Evolutionary conservation across 2,888 invertebrate species (phyloP), one percentile per base, ranked within the genome.

Genomic region (Hemicrepidius hirtus): DNA sequence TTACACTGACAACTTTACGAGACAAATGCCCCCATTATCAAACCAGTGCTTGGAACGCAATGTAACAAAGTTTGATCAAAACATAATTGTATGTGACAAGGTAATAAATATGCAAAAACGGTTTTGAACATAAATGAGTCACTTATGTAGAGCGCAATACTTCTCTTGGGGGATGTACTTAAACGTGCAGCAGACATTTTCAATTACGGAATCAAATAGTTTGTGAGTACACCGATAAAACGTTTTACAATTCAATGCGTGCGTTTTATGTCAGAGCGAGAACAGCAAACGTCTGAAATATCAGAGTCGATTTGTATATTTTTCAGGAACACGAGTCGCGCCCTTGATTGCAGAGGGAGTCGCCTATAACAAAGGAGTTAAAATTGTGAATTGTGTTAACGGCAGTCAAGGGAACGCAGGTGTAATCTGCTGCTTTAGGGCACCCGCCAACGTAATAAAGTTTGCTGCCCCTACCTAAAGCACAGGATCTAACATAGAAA

Each of bases 391-490:
- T 74, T 63, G 69, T 66, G 75, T 76, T 77, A 77, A 75, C 71
- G 75, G 73, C 68, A 72, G 74, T 69, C 75, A 46, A 18, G 76
- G 75, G 75, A 74, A 53, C 46, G 73, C 75, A 77, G 76, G 77
- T 77, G 74, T 77, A 77, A 76, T 75, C 75, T 77, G 75, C 65
- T 71, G 73, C 74, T 77, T 77, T 77, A 69, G 69, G 74, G 60
- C 68, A 67, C 65, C 74, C 59, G 49, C 32, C 60, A 49, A 59
- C 41, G 75, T 75, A 75, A 77, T 77, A 77, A 77, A 77, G 71
- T 75, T 77, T 74, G 71, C 70, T 62, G 73, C 67, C 64, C 64
- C 46, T 37, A 1, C 64, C 50, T 24, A 44, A 46, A 44, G 46
- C 46, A 24, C 28, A n/a, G 35, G 35, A 35, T 18, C 64, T 64